Conservation (phyloP, 2,113 vertebrate genomes). For the Gymnogyps californianus region DNA sequence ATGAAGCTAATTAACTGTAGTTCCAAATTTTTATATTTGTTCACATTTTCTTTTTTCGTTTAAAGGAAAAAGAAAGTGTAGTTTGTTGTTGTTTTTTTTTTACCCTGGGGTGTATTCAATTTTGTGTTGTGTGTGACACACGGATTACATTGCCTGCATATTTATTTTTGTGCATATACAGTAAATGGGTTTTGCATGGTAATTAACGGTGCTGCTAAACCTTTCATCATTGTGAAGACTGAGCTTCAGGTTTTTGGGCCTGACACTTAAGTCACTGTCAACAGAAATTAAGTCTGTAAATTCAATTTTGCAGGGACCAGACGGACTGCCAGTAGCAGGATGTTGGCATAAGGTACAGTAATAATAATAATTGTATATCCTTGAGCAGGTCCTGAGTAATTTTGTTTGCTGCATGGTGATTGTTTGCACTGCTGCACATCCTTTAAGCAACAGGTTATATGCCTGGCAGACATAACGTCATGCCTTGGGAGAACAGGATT, state of each 20-base stretch:
- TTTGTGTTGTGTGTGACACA: background rate
- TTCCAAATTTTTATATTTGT: background rate
- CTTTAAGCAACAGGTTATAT: background rate
- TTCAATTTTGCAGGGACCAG: slow-evolving; percentile 83
- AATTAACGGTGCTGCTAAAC: background rate
- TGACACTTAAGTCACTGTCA: background rate
- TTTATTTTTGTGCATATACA: background rate
- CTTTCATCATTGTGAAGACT: background rate
- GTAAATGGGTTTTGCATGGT: background rate
- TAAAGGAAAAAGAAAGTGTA: background rate
- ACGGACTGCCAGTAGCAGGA: slow-evolving; percentile 91
- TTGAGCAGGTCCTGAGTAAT: background rate
- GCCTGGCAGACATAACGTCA: rapidly evolving
- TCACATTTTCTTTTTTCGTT: background rate
- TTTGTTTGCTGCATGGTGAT: background rate
- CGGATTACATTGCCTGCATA: background rate
- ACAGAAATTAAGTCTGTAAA: background rate
- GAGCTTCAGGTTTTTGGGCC: background rate
- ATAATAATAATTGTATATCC: background rate
- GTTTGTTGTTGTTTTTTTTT: background rate
- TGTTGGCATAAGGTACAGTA: slow-evolving; percentile 93
- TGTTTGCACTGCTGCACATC: background rate
- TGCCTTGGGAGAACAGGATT: background rate
- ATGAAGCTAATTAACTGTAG: background rate
- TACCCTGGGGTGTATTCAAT: background rate